Evolutionary conservation across 1,140 invertebrate species (phyloP).

Genomic region (Drosophila navojoa): DNA sequence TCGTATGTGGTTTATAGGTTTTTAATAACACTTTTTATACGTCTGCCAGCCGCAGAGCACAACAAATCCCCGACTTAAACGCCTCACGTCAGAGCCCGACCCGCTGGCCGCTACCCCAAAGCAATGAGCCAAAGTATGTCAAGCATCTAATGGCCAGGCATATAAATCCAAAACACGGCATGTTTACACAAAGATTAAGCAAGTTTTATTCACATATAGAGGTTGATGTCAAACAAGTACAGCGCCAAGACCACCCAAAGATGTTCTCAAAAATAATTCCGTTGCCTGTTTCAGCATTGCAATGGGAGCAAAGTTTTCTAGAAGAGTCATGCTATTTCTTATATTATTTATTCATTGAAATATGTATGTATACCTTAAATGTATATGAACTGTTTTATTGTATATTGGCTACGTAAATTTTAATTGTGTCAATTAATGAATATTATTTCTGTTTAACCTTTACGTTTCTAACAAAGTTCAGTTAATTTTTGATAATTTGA

Average conservation of each 20-base stretch:
- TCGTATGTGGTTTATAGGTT: constrained; percentile 64
- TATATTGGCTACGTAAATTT: too few species aligned
- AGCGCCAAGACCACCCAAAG: not conserved
- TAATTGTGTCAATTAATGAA: too few species aligned
- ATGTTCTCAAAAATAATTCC: too few species aligned
- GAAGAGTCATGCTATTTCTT: too few species aligned
- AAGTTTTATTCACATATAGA: constrained; percentile 17
- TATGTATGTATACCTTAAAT: too few species aligned
- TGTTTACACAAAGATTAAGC: constrained; percentile 49
- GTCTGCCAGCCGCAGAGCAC: constrained; percentile 18
- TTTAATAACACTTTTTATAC: constrained; percentile 77
- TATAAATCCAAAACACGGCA: constrained; percentile 27
- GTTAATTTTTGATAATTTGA: too few species aligned
- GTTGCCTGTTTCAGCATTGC: too few species aligned
- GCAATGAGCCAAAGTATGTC: constrained; percentile 50
- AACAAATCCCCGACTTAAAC: constrained; percentile 38
- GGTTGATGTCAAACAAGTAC: constrained; percentile 12
- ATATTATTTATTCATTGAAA: too few species aligned
- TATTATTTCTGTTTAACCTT: too few species aligned
- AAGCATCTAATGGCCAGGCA: constrained; percentile 59
- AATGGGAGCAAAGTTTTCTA: too few species aligned
- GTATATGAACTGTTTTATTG: too few species aligned
- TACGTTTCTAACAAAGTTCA: too few species aligned
- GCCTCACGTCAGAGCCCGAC: not conserved
- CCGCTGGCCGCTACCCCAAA: constrained; percentile 6